phyloP scores from a whole-genome alignment of 2,113 vertebrate species.

The Macrotus californicus region DNA sequence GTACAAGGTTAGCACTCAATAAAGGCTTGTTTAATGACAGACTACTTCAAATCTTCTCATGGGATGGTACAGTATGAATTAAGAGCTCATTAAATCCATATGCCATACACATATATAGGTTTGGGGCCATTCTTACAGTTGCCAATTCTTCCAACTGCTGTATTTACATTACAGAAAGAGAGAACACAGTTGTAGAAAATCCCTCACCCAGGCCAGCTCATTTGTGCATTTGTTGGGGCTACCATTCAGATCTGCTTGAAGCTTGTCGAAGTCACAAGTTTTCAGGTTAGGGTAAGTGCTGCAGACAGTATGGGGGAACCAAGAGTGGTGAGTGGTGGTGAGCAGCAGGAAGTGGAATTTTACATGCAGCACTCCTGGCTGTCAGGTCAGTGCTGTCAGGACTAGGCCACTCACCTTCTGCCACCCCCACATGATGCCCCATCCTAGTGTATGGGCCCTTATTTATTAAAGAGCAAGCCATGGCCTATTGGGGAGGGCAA shows the following conservation, averaged over 20 bases:
- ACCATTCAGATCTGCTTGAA: conserved; percentile 67
- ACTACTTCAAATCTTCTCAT: neutral
- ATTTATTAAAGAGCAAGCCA: neutral
- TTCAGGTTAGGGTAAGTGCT: conserved; percentile 66
- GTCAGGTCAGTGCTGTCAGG: conserved; percentile 53
- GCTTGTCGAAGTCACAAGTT: conserved; percentile 70
- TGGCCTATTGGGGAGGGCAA: neutral
- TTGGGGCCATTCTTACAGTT: neutral
- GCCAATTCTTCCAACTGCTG: neutral
- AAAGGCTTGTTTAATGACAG: neutral
- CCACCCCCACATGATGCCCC: neutral
- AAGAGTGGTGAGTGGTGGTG: no score
- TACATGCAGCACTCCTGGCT: conserved; percentile 5
- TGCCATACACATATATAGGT: neutral
- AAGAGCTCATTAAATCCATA: neutral
- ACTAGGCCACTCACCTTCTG: neutral
- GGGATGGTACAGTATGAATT: neutral
- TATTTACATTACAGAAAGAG: conserved; percentile 1
- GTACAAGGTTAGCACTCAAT: neutral
- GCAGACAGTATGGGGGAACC: conserved; percentile 55
- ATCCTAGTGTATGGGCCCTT: neutral
- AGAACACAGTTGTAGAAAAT: conserved; percentile 39
- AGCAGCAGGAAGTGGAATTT: neutral
- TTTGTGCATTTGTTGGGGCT: conserved; percentile 70
- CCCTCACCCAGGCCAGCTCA: conserved; percentile 56